A percentile compares a stretch with the other conserved stretches of the same genome.
phyloP scores from a whole-genome alignment of 2,797 vertebrate species.

The Cirrhinus molitorella region DNA sequence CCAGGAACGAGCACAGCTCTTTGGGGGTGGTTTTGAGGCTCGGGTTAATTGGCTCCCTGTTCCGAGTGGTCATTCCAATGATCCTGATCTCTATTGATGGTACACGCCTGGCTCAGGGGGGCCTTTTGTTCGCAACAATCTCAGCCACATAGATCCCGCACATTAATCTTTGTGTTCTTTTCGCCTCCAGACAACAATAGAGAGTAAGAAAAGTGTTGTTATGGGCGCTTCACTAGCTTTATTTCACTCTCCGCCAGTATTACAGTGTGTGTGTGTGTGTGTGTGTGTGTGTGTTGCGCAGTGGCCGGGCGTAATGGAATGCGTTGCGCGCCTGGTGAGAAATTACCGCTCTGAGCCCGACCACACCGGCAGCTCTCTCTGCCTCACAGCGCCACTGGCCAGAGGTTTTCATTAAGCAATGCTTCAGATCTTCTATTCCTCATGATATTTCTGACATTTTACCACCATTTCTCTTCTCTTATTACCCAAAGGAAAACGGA shows the following conservation, averaged over 20 bases:
- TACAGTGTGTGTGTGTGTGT: constrained; percentile 33
- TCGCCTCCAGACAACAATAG: constrained; percentile 69
- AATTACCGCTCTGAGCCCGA: constrained; percentile 68
- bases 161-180: constrained; percentile 69
- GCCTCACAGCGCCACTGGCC: constrained; percentile 65
- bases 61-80: constrained; percentile 64
- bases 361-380: constrained; percentile 58
- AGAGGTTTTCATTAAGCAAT: constrained; percentile 70
- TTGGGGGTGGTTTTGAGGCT: constrained; percentile 34
- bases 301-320: constrained; percentile 63
- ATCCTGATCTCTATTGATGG: constrained; percentile 64
- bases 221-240: constrained; percentile 61
- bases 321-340: constrained; percentile 60
- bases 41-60: constrained; percentile 63
- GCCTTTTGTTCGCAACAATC: constrained; percentile 41
- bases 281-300: constrained; percentile 16
- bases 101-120: constrained; percentile 55
- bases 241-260: constrained; percentile 54
- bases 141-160: constrained; percentile 47
- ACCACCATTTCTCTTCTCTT: constrained; percentile 70
- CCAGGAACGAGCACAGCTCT: background rate
- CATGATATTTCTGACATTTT: constrained; percentile 70
- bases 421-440: constrained; percentile 72
- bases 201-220: constrained; percentile 69
- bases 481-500: constrained; percentile 68